Conservation (phyloP, 37 sponge, comb jelly and placozoan species). For the Hormiphora californensis region DNA sequence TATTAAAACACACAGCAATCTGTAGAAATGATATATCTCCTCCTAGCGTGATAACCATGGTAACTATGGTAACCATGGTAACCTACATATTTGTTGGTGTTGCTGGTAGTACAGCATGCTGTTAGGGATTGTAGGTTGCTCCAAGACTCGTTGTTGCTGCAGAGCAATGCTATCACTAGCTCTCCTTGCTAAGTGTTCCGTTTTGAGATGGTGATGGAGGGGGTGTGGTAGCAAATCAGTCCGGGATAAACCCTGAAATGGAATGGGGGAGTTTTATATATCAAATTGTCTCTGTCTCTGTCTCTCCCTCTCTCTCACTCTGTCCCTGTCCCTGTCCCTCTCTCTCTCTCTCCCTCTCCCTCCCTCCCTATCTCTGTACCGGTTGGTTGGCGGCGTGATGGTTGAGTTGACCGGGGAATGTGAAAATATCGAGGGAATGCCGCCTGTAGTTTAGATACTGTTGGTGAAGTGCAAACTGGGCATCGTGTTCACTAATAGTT, state of each 20-base stretch:
- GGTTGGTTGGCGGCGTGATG: not conserved
- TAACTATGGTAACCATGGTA: too few relatives aligned
- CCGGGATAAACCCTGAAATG: too few relatives aligned
- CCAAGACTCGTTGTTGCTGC: not conserved
- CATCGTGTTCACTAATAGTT: conserved; percentile 2
- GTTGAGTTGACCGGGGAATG: not conserved
- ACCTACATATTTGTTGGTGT: too few relatives aligned
- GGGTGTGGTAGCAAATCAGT: too few relatives aligned
- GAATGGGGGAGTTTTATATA: too few relatives aligned
- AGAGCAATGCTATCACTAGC: conserved; percentile 46
- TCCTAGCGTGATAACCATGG: too few relatives aligned
- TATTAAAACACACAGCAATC: too few relatives aligned
- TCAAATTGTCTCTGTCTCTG: too few relatives aligned
- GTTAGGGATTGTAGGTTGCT: not conserved
- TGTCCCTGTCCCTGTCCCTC: not conserved
- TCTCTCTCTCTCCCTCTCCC: too few relatives aligned
- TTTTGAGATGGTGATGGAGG: too few relatives aligned
- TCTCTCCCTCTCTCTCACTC: not conserved
- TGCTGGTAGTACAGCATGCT: conserved; percentile 16
- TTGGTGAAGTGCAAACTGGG: conserved; percentile 60
- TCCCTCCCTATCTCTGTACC: not conserved
- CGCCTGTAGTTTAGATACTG: conserved; percentile 61
- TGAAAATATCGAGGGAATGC: conserved; percentile 58
- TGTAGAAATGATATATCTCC: too few relatives aligned
- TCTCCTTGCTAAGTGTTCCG: too few relatives aligned